Evolutionary conservation across 2,797 vertebrate genomes (phyloP).

Genomic region (Vipera latastei): DNA sequence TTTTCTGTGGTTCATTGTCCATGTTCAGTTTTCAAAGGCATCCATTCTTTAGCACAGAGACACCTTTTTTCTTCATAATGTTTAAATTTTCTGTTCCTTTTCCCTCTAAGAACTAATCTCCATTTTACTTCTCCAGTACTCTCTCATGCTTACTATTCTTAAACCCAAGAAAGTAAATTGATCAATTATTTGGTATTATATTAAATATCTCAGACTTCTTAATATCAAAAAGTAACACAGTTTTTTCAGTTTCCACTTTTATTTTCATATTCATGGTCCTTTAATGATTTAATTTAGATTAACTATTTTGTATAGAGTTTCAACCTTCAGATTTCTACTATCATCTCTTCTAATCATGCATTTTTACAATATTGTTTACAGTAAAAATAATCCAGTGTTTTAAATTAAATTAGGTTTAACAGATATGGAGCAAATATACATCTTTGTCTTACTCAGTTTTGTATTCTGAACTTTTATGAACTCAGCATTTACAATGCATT

Average conservation of each 20-base stretch:
- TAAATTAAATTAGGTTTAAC: background rate
- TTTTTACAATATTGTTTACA: background rate
- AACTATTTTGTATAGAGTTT: too few relatives aligned
- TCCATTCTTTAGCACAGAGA: background rate
- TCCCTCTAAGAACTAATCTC: background rate
- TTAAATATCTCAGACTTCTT: background rate
- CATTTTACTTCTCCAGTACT: background rate
- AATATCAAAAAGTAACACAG: background rate
- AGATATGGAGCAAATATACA: background rate
- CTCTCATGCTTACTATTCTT: background rate
- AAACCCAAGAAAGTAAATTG: background rate
- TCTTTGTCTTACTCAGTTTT: background rate
- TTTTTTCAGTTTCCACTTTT: too few relatives aligned
- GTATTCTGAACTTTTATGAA: background rate
- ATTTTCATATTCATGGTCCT: too few relatives aligned
- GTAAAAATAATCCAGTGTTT: background rate
- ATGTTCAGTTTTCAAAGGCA: background rate
- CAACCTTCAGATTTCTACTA: too few relatives aligned
- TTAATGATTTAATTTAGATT: too few relatives aligned
- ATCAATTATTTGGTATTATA: background rate
- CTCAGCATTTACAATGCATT: background rate
- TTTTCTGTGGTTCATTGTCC: background rate
- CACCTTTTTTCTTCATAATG: background rate
- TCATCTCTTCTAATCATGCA: background rate
- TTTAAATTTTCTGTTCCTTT: background rate